Percentiles rank a stretch among this genome's conserved stretches.
Conservation (phyloP, 1,140 invertebrate species). For the Neodiprion pinetum region DNA sequence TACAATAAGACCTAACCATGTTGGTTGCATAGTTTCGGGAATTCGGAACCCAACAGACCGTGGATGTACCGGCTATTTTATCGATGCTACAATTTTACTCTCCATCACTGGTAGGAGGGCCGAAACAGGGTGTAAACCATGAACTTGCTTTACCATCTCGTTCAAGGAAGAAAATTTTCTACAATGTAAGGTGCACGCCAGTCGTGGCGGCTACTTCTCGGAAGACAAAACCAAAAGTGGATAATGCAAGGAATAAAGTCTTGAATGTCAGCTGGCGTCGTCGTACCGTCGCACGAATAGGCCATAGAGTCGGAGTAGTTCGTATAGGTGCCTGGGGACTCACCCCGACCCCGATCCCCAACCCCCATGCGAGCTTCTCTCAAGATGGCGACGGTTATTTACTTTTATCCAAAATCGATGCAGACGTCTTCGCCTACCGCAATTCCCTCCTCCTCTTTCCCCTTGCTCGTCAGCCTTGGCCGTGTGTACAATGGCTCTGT, state of each 20-base stretch:
- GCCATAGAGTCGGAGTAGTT: constrained; percentile 38
- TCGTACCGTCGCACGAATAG: constrained; percentile 38
- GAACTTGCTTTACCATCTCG: no score
- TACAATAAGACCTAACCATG: no score
- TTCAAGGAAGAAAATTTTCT: not conserved
- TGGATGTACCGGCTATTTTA: not conserved
- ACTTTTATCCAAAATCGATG: constrained; percentile 45
- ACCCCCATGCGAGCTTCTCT: not conserved
- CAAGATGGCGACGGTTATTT: constrained; percentile 35
- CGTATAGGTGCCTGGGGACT: constrained; percentile 34
- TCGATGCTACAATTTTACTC: not conserved
- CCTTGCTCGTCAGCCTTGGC: not conserved
- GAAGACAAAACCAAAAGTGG: constrained; percentile 7
- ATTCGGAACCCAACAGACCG: not conserved
- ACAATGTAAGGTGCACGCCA: not conserved
- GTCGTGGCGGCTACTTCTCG: no score
- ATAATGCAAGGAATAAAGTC: constrained; percentile 32
- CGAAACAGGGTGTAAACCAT: not conserved
- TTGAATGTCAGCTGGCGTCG: constrained; percentile 29
- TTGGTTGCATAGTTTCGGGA: no score
- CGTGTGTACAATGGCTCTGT: no score
- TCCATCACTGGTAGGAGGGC: no score
- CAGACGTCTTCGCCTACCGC: constrained; percentile 9
- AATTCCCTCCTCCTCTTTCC: not conserved
- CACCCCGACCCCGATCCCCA: constrained; percentile 14